Evolutionary conservation across 2,797 vertebrate genomes (phyloP).

Genomic region (Spinibarbus caldwelli): DNA sequence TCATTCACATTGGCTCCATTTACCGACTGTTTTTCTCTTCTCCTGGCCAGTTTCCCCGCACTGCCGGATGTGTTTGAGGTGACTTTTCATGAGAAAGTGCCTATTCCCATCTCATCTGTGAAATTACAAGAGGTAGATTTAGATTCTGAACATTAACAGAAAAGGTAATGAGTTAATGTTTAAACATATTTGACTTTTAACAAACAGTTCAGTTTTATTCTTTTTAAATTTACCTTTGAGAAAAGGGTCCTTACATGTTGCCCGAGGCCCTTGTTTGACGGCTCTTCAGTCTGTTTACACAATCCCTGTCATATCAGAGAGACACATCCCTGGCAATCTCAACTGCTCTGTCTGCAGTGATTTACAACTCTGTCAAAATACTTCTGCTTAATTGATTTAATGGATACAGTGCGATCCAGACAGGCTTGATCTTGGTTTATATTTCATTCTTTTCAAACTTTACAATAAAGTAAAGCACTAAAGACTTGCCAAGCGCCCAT

Average conservation of each 20-base stretch:
- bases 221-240: slow-evolving; percentile 12
- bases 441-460: slow-evolving; percentile 21
- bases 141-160: slow-evolving; percentile 24
- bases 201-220: slow-evolving; percentile 1
- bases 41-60: slow-evolving; percentile 16
- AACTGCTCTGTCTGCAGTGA: slow-evolving; percentile 14
- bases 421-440: slow-evolving; percentile 35
- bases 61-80: background rate
- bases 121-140: slow-evolving; percentile 19
- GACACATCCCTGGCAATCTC: slow-evolving; percentile 32
- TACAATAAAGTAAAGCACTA: background rate
- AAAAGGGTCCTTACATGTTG: slow-evolving; percentile 16
- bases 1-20: slow-evolving; percentile 36
- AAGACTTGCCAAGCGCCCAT: slow-evolving; percentile 10
- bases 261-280: slow-evolving; percentile 21
- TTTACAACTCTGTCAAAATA: slow-evolving; percentile 43
- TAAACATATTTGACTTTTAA: slow-evolving; percentile 19
- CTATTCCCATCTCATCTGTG: background rate
- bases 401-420: slow-evolving; percentile 18
- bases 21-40: slow-evolving; percentile 22
- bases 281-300: slow-evolving; percentile 29
- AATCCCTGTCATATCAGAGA: slow-evolving; percentile 40
- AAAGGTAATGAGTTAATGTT: slow-evolving; percentile 3
- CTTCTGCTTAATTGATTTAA: slow-evolving; percentile 30
- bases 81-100: slow-evolving; percentile 11